A percentile compares a stretch with the other conserved stretches of the same genome.
These are phyloP conservation scores for Cerastis leucographa DNA, from an alignment of 2,888 invertebrate genomes.

Conservation along the genomic window DNA sequence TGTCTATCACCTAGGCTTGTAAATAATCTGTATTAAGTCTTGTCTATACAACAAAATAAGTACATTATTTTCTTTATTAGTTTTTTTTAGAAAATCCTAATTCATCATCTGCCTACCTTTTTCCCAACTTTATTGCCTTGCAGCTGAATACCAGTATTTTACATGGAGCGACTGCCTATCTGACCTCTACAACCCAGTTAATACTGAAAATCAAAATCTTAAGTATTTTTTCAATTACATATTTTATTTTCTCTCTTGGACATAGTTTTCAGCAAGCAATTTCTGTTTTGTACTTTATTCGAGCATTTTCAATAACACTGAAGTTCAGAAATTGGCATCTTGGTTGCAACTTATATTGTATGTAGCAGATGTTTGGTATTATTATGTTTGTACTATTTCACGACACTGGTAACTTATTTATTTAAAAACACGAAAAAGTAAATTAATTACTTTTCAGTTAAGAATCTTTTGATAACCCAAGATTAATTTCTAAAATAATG, in stretches of 20 bases:
- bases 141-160: too few species aligned
- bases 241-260: slow-evolving; percentile 6
- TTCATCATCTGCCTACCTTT: too few species aligned
- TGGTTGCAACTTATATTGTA: slow-evolving; percentile 6
- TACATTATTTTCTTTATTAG: not conserved
- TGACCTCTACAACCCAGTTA: too few species aligned
- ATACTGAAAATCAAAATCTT: not conserved
- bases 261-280: slow-evolving; percentile 26
- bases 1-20: not conserved
- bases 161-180: too few species aligned
- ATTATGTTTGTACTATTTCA: not conserved
- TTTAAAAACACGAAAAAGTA: not conserved
- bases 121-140: too few species aligned
- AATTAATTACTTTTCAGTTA: not conserved
- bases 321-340: slow-evolving; percentile 33
- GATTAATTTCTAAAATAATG: too few species aligned
- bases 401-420: not conserved
- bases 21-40: not conserved
- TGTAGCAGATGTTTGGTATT: slow-evolving; percentile 24
- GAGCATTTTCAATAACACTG: slow-evolving; percentile 44
- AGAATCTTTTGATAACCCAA: not conserved
- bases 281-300: slow-evolving; percentile 26
- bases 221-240: not conserved
- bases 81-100: not conserved
- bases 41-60: not conserved